A percentile compares a stretch with the other conserved stretches of the same genome.
phyloP scores from a whole-genome alignment of 2,888 invertebrate genomes.

The Cecidostiba fungosa region DNA sequence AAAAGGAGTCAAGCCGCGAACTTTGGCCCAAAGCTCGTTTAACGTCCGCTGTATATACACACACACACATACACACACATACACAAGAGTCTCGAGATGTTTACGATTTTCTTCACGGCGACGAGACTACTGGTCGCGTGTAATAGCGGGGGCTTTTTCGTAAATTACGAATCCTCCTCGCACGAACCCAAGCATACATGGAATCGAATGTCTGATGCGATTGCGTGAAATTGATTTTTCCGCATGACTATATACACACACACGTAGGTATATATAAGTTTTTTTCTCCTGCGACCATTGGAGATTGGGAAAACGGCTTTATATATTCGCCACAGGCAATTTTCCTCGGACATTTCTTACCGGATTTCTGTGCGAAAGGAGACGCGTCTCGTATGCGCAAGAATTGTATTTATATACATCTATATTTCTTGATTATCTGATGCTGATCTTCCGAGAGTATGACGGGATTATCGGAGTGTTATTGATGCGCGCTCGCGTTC shows the following conservation, averaged over 20 bases:
- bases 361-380: background rate
- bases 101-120: slow-evolving; percentile 11
- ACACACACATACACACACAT: background rate
- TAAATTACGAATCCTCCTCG: slow-evolving; percentile 25
- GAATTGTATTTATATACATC: background rate
- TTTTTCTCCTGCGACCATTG: background rate
- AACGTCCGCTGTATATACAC: background rate
- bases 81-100: slow-evolving; percentile 2
- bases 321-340: background rate
- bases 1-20: background rate
- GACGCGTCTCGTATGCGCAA: background rate
- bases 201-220: slow-evolving; percentile 18
- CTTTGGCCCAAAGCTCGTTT: background rate
- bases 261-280: background rate
- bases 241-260: background rate
- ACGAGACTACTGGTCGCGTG: background rate
- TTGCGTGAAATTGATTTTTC: slow-evolving; percentile 36
- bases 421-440: no score
- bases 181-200: background rate
- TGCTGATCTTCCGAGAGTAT: no score
- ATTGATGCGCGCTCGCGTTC: no score
- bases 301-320: background rate
- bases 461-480: no score
- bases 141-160: background rate
- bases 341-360: background rate